Evolutionary conservation across 2,888 invertebrate genomes (phyloP).

Genomic region (Nephrotoma flavescens): DNA sequence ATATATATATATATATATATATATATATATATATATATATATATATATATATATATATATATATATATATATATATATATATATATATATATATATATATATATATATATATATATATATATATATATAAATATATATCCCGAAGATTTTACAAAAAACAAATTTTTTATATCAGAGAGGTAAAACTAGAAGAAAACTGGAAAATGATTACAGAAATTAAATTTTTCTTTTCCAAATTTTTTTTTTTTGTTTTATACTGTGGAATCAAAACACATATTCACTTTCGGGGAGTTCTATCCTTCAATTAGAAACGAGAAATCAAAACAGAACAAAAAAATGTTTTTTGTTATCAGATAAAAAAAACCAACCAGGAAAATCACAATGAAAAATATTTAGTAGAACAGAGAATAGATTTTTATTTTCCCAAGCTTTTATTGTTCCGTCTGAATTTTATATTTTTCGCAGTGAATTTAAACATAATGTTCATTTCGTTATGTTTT

Average conservation of each 20-base stretch:
- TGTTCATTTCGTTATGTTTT: neutral
- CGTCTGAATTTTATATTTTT: neutral
- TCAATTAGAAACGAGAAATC: neutral
- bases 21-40: neutral
- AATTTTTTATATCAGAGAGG: neutral
- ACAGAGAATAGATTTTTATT: neutral
- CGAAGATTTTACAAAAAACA: neutral
- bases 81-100: neutral
- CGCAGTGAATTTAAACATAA: neutral
- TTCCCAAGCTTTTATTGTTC: neutral
- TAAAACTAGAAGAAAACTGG: neutral
- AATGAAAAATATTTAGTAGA: neutral
- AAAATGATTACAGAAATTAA: neutral
- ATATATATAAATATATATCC: neutral
- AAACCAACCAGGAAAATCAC: neutral
- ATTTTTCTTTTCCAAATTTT: neutral
- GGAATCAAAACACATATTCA: neutral
- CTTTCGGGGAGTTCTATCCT: neutral
- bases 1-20: neutral
- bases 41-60: neutral
- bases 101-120: neutral
- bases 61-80: neutral
- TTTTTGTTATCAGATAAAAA: neutral
- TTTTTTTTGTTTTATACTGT: neutral
- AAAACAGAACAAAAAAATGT: neutral